These are phyloP conservation scores for Rhinolophus ferrumequinum DNA, from an alignment of 2,113 vertebrate species.

Conservation along the genomic window DNA sequence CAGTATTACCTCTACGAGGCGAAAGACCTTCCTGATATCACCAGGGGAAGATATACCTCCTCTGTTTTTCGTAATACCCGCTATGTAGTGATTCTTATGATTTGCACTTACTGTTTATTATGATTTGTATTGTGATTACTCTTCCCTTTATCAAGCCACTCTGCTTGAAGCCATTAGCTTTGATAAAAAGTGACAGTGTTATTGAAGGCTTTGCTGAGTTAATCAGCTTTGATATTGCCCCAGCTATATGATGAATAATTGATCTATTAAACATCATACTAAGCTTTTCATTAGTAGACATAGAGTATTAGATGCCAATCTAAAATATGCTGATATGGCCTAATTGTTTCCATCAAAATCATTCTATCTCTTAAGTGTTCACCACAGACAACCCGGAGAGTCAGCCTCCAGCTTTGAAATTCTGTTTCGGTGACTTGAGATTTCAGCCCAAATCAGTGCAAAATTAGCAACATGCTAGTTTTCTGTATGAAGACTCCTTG, in stretches of 20 bases:
- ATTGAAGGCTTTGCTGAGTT: slow-evolving; percentile 23
- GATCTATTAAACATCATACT: slow-evolving; percentile 50
- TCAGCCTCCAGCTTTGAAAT: not conserved
- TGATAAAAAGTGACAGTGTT: not conserved
- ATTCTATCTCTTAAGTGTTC: not conserved
- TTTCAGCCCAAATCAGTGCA: not conserved
- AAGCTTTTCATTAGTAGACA: slow-evolving; percentile 8
- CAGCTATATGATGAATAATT: slow-evolving; percentile 37
- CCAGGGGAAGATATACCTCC: not conserved
- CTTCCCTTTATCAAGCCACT: not conserved
- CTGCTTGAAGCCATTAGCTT: not conserved
- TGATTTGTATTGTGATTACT: not conserved
- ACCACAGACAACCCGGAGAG: not conserved
- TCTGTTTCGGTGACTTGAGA: not conserved
- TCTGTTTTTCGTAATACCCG: not conserved
- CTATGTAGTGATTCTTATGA: not conserved
- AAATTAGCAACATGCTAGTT: not conserved
- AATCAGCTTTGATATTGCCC: not conserved
- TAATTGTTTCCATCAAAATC: not conserved
- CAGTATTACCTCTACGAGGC: not conserved
- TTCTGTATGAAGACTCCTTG: not conserved
- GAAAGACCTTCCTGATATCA: not conserved
- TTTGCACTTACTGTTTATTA: not conserved
- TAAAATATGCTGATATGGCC: not conserved
- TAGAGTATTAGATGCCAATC: not conserved